Evolutionary conservation across 2,888 invertebrate species (phyloP), one percentile per base, ranked within the genome.

Genomic region (Augochlorella aurata): DNA sequence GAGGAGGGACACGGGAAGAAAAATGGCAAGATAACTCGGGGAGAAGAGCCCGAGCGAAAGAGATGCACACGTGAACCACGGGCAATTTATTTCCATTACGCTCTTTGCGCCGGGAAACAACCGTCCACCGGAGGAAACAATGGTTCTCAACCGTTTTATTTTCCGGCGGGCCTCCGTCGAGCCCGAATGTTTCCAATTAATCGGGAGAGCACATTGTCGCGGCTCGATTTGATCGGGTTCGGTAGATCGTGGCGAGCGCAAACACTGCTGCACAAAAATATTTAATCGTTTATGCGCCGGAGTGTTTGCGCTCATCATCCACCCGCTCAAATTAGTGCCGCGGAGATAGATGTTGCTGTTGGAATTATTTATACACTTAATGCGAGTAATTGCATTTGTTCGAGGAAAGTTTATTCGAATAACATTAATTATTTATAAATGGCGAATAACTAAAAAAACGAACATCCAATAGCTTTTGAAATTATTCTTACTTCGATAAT

Each of bases 81-180:
- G 79, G 88, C 89, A 85, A 90, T 90, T 90, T 90, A 88, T 90
- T 90, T 89, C 86, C 89, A 87, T 89, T 90, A 90, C 80, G 81
- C 67, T 70, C 52, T 69, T 66, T 45, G 49, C 72, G 65, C 74
- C 74, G 61, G 61, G 58, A 67, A 70, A 75, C 61, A 44, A 71
- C 78, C 75, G 65, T 24, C 50, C 24, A 10, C 29, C n/a, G 54
- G 61, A 49, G 76, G 65, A 77, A 72, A 74, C 75, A 72, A 86
- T 79, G 74, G 21, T 74, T 52, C 44, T 65, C 52, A n/a, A 69
- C 54, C 58, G 76, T 72, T 66, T 58, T 58, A 38, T 61, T 63
- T 52, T 24, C 24, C 73, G 29, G 61, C 38, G 71, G 47, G 54
- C 74, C 58, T 50, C 61, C 24, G 24, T 24, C 70, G 68, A 50